These are phyloP conservation scores for Rhopalosiphum padi DNA, from an alignment of 1,140 invertebrate genomes.

Conservation along the genomic window DNA sequence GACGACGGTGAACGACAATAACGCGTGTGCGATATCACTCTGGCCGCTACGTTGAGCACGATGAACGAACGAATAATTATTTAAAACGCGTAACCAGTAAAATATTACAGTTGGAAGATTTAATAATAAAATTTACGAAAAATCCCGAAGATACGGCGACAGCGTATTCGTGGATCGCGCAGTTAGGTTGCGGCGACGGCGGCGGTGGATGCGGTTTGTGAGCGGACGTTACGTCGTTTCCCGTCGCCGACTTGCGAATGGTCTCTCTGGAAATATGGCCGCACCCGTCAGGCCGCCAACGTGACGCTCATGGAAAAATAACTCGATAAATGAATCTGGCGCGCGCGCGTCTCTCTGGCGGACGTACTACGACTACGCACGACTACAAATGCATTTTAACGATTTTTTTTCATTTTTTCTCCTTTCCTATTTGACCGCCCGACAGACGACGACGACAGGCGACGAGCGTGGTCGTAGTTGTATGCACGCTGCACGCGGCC, in stretches of 20 bases:
- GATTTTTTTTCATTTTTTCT: constrained; percentile 14
- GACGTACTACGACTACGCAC: not conserved
- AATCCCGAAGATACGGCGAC: not conserved
- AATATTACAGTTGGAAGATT: not conserved
- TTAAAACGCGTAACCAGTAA: not conserved
- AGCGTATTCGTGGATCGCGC: constrained; percentile 6
- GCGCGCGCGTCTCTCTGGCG: not conserved
- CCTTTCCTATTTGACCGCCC: not conserved
- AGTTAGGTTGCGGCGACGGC: not conserved
- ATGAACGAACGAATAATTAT: not conserved
- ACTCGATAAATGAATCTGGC: constrained; percentile 13
- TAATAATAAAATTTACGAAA: not conserved
- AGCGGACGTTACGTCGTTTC: constrained; percentile 54
- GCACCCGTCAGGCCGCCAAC: constrained; percentile 56
- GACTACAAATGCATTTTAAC: not conserved
- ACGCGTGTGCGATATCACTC: not conserved
- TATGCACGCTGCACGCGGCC: not conserved
- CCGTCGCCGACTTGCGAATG: constrained; percentile 49
- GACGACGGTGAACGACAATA: not conserved
- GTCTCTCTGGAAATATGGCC: constrained; percentile 56
- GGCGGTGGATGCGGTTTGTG: constrained; percentile 47
- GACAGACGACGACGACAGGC: too few species aligned
- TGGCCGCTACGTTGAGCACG: not conserved
- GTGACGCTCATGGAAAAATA: constrained; percentile 56
- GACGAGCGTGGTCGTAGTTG: not conserved